A percentile compares a stretch with the other conserved stretches of the same genome.
These are phyloP conservation scores for Bergia puertoricense DNA, from an alignment of 92 coral and sea anemone species.

Conservation along the genomic window DNA sequence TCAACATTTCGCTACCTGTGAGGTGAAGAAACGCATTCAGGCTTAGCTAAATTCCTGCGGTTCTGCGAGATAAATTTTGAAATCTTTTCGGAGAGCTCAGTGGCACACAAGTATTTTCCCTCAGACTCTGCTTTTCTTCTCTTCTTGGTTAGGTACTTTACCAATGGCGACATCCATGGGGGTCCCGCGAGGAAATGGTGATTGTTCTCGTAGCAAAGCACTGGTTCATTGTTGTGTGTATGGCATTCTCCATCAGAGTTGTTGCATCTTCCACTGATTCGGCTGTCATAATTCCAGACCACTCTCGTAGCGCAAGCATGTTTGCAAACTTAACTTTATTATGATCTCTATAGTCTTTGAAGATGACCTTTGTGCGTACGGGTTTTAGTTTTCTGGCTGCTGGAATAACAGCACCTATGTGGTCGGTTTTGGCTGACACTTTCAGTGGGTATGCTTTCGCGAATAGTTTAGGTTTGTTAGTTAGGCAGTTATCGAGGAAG, in stretches of 20 bases:
- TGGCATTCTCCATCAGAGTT: conserved; percentile 11
- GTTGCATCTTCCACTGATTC: conserved; percentile 27
- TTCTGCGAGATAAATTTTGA: no score
- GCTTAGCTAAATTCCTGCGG: no score
- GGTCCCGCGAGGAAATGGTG: no score
- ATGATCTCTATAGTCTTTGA: conserved; percentile 25
- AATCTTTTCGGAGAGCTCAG: no score
- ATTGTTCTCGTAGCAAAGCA: no score
- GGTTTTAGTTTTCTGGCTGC: conserved; percentile 15
- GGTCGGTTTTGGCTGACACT: conserved; percentile 23
- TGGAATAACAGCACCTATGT: conserved; percentile 20
- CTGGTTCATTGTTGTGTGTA: neutral
- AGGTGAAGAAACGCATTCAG: no score
- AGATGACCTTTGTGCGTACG: conserved; percentile 12
- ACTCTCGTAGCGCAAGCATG: conserved; percentile 2
- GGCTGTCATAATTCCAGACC: conserved; percentile 14
- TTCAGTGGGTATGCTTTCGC: neutral
- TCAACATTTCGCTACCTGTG: no score
- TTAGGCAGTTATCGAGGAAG: neutral
- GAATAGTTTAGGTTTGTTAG: no score
- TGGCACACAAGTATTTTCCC: no score
- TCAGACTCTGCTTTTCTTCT: no score
- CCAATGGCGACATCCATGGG: no score
- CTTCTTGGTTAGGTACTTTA: no score
- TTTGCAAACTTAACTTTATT: conserved; percentile 26